These are phyloP conservation scores for Stenodera caucasica DNA, from an alignment of 2,888 invertebrate species.

Conservation along the genomic window DNA sequence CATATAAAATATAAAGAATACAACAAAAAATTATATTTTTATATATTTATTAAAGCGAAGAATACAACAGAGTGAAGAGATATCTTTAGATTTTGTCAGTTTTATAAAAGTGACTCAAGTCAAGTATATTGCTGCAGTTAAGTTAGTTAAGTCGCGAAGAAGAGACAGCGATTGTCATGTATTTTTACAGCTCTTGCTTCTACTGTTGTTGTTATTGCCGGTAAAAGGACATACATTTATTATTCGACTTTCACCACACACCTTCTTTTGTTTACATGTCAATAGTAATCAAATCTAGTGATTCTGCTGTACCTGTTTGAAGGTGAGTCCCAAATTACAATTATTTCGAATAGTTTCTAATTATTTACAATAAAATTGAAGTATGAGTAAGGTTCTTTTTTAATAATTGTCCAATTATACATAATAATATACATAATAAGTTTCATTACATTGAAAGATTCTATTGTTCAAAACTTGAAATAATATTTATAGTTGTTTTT, in stretches of 20 bases:
- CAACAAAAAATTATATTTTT: constrained; percentile 4
- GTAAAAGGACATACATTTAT: constrained; percentile 28
- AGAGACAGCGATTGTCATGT: constrained; percentile 15
- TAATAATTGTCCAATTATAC: too few relatives aligned
- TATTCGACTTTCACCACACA: constrained; percentile 29
- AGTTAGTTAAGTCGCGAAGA: neutral
- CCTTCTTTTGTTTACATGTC: constrained; percentile 28
- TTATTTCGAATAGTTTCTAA: neutral
- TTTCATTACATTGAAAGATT: neutral
- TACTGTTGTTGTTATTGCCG: constrained; percentile 10
- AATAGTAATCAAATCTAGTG: neutral
- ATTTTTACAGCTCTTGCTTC: neutral
- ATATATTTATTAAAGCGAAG: neutral
- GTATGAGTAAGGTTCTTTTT: too few relatives aligned
- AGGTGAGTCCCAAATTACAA: neutral
- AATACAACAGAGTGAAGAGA: constrained; percentile 8
- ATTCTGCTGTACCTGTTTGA: neutral
- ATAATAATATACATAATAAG: too few relatives aligned
- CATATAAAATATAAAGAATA: constrained; percentile 1
- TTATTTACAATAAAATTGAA: too few relatives aligned
- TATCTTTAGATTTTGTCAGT: constrained; percentile 27
- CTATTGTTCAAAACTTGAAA: neutral
- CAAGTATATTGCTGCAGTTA: constrained; percentile 20
- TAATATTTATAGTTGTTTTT: neutral
- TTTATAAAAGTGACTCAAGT: constrained; percentile 9